Evolutionary conservation across 1,140 invertebrate species (phyloP), one percentile per base, ranked within the genome.

Genomic region (Trachelipus rathkii): DNA sequence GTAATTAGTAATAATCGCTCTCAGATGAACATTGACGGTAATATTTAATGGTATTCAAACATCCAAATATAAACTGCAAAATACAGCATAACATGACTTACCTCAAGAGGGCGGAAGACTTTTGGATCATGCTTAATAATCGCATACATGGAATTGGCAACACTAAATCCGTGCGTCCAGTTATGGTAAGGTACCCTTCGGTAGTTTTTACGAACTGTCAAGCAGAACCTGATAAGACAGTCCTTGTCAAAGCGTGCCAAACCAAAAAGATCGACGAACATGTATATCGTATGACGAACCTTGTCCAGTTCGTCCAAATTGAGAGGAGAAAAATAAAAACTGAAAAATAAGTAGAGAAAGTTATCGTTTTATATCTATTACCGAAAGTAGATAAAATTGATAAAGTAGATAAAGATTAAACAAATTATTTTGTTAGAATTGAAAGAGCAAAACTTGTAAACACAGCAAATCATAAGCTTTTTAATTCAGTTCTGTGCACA

Each of bases 121-220:
- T 87, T 85, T 23, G 84, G 83, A 8, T 86, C 83, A 71, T 85
- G 86, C 83, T 92, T 92, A 24, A 94, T 86, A 53, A 94, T 90
- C 19, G 89, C 89, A 82, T 92, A 94, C 89, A 93, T 92, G 11
- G 90, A 89, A 83, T 95, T 92, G 2, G 92, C 92, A 0, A 95
- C 93, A 7, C 91, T 90, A 87, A 93, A 95, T 0, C 92, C 93
- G 83, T 95, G 93, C 19, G 90, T 89, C 90, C 93, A 95, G 84
- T 95, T 95, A 84, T 95, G 93, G 87, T 89, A 93, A 0, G 91
- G 90, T 0, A 94, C 92, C 44, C 89, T 86, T 24, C 93, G 85
- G 83, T 95, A 95, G 85, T 94, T 95, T 83, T 93, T 94, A 82
- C 89, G 88, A 0, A 94, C 92, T 0, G 93, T 95, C 74, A 95